These are phyloP conservation scores for Poecilia latipinna DNA, from an alignment of 2,113 vertebrate genomes.

Conservation along the genomic window DNA sequence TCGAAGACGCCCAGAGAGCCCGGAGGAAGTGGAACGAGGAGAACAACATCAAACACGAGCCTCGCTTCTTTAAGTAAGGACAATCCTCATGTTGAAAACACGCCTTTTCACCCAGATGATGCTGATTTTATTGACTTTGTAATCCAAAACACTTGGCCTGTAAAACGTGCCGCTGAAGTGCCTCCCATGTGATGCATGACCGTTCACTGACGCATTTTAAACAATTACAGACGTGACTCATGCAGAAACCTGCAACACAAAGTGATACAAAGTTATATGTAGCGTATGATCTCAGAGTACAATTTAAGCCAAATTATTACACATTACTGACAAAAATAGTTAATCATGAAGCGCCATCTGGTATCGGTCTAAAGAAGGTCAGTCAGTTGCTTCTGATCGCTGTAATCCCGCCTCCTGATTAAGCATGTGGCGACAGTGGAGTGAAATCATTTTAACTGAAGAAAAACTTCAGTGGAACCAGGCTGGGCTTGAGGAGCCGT, in stretches of 20 bases:
- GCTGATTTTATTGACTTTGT: neutral
- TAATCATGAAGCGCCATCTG: too few species aligned
- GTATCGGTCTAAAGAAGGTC: too few species aligned
- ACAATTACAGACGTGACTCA: neutral
- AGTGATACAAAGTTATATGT: too few species aligned
- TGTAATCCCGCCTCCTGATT: too few species aligned
- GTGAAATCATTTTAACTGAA: too few species aligned
- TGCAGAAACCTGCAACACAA: too few species aligned
- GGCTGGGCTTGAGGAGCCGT: too few species aligned
- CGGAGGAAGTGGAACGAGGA: slow-evolving; percentile 93
- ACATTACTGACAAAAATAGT: neutral
- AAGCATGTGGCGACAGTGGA: too few species aligned
- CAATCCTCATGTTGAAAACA: neutral
- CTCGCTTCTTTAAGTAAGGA: slow-evolving; percentile 96
- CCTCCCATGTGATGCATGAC: neutral
- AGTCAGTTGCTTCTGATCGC: too few species aligned
- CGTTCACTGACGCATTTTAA: neutral
- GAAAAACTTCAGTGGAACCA: too few species aligned
- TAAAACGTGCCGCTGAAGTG: neutral
- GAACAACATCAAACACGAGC: slow-evolving; percentile 89
- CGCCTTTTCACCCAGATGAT: neutral
- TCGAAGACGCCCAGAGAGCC: slow-evolving; percentile 93
- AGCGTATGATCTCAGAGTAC: neutral
- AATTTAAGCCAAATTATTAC: neutral
- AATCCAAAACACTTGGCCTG: neutral